Base-by-base conservation (phyloP, 2,113 vertebrate genomes). In the Cephalopholis sonnerati region DNA sequence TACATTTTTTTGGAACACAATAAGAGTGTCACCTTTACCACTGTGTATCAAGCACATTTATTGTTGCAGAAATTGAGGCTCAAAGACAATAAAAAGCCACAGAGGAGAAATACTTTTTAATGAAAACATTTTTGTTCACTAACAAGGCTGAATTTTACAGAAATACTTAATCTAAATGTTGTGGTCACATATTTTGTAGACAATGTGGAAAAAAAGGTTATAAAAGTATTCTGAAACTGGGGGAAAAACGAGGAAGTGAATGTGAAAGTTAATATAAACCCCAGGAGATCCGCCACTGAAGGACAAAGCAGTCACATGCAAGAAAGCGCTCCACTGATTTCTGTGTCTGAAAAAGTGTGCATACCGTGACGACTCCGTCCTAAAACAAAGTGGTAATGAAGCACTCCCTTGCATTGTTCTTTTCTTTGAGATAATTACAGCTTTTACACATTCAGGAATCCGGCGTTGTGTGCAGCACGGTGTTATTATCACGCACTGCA, bases 371-470 rank as follows among this genome's bases (percentile, higher is more conserved):
- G 41, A 41, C 57, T 62, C 61, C 12, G 46, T 83, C 57, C 78
- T 85, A 46, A 90, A 87, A 87, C 82, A 74, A 88, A 77, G 82
- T 81, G 72, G 86, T 72, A 90, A 92, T 89, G 87, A 90, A 90
- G 83, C 71, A 39, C 77, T 86, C 63, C 65, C 73, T 46, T 62
- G 66, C 87, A 90, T 92, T 92, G 92, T 92, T 93, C 90, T 82
- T 79, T 74, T 81, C 81, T 66, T 69, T 87, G 79, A 85, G 89
- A 87, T 93, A 93, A 93, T 93, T 92, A 88, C 91, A 91, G 90
- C 85, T 89, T 92, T 91, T 82, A 83, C 86, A 87, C 87, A 16
- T 86, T 84, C 89, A 84, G 89, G 85, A 91, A 88, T 91, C 85
- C 46, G 4, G 48, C 39, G 61, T 65, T 46, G 81, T 76, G 66